Evolutionary conservation across 2,888 invertebrate species (phyloP).

Genomic region (Escarpia spicata): DNA sequence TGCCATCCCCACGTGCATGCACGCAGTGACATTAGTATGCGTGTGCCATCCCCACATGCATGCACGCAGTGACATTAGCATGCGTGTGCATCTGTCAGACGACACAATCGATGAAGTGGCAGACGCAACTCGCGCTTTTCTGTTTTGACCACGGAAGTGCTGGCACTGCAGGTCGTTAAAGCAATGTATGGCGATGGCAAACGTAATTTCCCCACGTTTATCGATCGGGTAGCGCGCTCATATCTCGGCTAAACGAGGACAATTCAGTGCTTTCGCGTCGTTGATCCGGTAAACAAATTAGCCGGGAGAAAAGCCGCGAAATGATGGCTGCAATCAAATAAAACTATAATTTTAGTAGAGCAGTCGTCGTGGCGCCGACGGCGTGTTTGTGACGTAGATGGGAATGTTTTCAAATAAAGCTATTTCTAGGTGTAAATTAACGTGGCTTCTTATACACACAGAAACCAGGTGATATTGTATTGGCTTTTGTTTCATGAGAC

Average conservation of each 20-base stretch:
- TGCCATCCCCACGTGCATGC: too few relatives aligned
- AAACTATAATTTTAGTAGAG: neutral
- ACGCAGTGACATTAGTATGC: too few relatives aligned
- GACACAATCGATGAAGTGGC: neutral
- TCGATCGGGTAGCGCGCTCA: neutral
- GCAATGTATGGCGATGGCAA: constrained; percentile 10
- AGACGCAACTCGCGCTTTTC: neutral
- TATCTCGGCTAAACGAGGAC: constrained; percentile 13
- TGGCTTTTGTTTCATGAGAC: neutral
- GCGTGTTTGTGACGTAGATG: neutral
- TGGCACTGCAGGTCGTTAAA: neutral
- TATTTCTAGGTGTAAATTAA: neutral
- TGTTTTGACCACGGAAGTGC: neutral
- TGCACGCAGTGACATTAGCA: neutral
- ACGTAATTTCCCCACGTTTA: neutral
- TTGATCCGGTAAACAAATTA: constrained; percentile 13
- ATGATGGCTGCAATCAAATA: constrained; percentile 1
- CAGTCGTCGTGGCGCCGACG: neutral
- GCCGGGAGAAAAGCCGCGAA: constrained; percentile 12
- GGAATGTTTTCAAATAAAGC: neutral
- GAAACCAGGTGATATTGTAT: neutral
- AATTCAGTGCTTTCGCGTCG: constrained; percentile 10
- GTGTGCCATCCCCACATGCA: neutral
- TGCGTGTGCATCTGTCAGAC: neutral
- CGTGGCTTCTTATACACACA: neutral